Conservation (phyloP, 2,888 invertebrate species). For the Poecilobothrus nobilitatus region DNA sequence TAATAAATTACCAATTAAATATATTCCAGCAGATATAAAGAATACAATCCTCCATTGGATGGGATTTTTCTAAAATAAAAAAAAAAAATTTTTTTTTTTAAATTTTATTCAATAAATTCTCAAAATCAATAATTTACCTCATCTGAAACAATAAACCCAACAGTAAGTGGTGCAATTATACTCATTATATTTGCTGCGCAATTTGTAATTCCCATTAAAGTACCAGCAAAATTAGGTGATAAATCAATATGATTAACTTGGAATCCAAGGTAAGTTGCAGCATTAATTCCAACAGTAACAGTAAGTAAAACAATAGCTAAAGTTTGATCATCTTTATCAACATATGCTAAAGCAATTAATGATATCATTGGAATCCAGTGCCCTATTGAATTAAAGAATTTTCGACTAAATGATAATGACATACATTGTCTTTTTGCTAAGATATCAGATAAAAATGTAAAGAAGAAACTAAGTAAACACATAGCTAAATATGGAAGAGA, state of each 20-base stretch:
- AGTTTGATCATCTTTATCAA: conserved; percentile 35
- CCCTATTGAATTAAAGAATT: conserved; percentile 51
- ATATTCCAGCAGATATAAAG: conserved; percentile 48
- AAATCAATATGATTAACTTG: conserved; percentile 79
- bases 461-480: conserved; percentile 61
- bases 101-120: no score
- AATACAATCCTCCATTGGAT: conserved; percentile 50
- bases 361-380: conserved; percentile 62
- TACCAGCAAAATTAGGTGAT: conserved; percentile 74
- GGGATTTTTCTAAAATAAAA: conserved; percentile 33
- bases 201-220: conserved; percentile 79
- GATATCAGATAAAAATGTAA: conserved; percentile 57
- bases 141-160: conserved; percentile 59
- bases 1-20: conserved; percentile 48
- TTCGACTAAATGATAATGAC: conserved; percentile 40
- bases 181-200: conserved; percentile 69
- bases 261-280: conserved; percentile 66
- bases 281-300: conserved; percentile 65
- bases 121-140: conserved; percentile 46
- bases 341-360: conserved; percentile 54
- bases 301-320: conserved; percentile 59
- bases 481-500: conserved; percentile 65
- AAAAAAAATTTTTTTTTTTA: conserved; percentile 12
- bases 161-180: conserved; percentile 67
- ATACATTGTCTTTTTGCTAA: conserved; percentile 35